Percentiles rank a stretch among this genome's conserved stretches.
These are phyloP conservation scores for Axea sp. DNA, from an alignment of 2,888 invertebrate species.

Conservation along the genomic window DNA sequence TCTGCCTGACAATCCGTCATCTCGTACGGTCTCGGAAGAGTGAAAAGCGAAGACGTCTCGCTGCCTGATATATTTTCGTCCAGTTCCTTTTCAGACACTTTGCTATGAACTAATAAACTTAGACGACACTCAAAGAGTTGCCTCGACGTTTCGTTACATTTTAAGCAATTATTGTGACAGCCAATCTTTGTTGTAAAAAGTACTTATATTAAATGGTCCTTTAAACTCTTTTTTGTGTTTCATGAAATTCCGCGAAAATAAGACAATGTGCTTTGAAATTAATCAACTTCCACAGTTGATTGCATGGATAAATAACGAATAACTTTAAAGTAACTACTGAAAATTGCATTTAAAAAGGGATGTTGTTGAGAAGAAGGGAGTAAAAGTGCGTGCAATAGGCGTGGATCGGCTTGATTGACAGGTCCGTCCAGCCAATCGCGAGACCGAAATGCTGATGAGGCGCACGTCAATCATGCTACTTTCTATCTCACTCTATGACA, in stretches of 20 bases:
- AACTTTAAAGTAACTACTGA: conserved; percentile 1
- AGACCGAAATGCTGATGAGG: conserved; percentile 88
- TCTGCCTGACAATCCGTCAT: conserved; percentile 75
- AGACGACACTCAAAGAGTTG: conserved; percentile 53
- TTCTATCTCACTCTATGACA: conserved; percentile 65
- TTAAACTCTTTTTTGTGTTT: conserved; percentile 8
- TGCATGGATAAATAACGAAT: too few relatives aligned
- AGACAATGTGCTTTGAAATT: not conserved
- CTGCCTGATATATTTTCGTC: conserved; percentile 69
- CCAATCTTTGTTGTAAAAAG: conserved; percentile 36
- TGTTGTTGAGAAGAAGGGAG: conserved; percentile 35
- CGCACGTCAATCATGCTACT: conserved; percentile 86
- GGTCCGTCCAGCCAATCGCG: conserved; percentile 89
- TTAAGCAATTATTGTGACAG: conserved; percentile 63
- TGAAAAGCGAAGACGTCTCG: conserved; percentile 65
- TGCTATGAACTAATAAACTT: conserved; percentile 60
- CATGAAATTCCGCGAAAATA: conserved; percentile 2
- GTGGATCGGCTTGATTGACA: conserved; percentile 87
- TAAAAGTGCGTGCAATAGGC: conserved; percentile 78
- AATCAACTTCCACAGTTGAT: too few relatives aligned
- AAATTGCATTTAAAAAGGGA: conserved; percentile 46
- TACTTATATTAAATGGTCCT: conserved; percentile 11
- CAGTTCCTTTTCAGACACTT: conserved; percentile 61
- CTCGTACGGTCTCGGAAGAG: conserved; percentile 68
- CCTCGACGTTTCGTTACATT: conserved; percentile 60